Evolutionary conservation across 2,797 vertebrate species (phyloP), one percentile per base, ranked within the genome.

Genomic region (Loriculus beryllinus): DNA sequence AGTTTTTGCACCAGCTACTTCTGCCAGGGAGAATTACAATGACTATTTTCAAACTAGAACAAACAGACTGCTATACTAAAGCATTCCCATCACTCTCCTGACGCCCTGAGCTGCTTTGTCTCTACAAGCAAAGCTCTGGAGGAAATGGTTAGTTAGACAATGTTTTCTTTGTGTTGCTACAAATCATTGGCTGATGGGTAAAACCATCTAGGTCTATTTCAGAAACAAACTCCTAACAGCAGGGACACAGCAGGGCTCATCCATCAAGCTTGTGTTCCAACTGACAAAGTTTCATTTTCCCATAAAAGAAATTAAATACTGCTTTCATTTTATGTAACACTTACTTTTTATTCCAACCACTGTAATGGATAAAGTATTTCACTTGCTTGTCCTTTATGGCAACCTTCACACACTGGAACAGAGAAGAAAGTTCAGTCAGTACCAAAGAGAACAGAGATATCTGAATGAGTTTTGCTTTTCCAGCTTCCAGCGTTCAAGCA

Each of bases 311-410:
- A 29, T 16, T 29, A 71, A 91, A 76, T 7, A 35, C 33, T 83
- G 71, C 49, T 94, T 83, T 71, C 33, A 31, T 47, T 93, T 19
- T 23, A 54, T 18, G 69, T 70, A 89, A 68, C 95, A 99, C 99
- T 99, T 98, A 99, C 99, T 99, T 99, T 96, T 99, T 99, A 98
- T 99, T 99, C 99, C 99, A 99, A 64, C 99, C 99, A 95, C 99
- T 99, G 98, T 99, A 99, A 98, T 99, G 99, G 98, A 99, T 99
- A 62, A 99, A 99, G 97, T 99, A 99, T 96, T 99, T 99, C 97
- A 99, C 99, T 98, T 99, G 99, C 97, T 99, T 99, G 96, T 99
- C 99, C 98, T 99, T 99, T 98, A 99, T 99, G 97, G 98, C 99
- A 97, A 99, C 99, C 96, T 99, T 99, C 96, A 99, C 99, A 98